Evolutionary conservation across 2,113 vertebrate species (phyloP).

Genomic region (Platichthys flesus): DNA sequence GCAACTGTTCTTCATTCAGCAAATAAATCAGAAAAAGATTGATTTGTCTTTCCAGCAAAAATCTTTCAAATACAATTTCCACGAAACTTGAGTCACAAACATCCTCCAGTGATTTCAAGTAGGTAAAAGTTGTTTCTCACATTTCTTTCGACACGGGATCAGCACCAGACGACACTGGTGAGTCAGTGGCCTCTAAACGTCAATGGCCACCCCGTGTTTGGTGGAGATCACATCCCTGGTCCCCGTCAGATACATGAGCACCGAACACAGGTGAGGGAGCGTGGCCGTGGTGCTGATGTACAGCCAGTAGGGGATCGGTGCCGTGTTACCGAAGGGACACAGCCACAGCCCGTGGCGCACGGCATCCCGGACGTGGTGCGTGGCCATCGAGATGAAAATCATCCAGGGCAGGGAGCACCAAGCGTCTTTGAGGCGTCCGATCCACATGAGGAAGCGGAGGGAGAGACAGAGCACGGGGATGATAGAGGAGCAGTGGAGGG

Average conservation of each 20-base stretch:
- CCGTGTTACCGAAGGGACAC: conserved; percentile 93
- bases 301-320: conserved; percentile 93
- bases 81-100: no score
- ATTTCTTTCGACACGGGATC: not conserved
- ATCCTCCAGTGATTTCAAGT: conserved; percentile 26
- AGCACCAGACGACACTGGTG: no score
- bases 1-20: no score
- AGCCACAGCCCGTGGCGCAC: conserved; percentile 94
- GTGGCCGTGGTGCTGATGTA: conserved; percentile 92
- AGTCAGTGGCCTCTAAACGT: conserved; percentile 80
- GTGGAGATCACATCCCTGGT: conserved; percentile 92
- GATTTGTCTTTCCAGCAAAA: not conserved
- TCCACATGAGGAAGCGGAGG: conserved; percentile 89
- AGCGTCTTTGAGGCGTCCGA: conserved; percentile 90
- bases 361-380: conserved; percentile 93
- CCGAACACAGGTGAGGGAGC: conserved; percentile 92
- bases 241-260: conserved; percentile 94
- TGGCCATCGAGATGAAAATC: conserved; percentile 93
- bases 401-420: conserved; percentile 98
- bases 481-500: conserved; percentile 93
- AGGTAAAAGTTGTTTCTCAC: conserved; percentile 14
- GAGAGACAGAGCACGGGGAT: conserved; percentile 88
- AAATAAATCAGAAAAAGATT: no score
- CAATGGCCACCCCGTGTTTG: conserved; percentile 91
- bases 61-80: not conserved